phyloP scores from a whole-genome alignment of 2,797 vertebrate genomes.

The Danio kyathit region DNA sequence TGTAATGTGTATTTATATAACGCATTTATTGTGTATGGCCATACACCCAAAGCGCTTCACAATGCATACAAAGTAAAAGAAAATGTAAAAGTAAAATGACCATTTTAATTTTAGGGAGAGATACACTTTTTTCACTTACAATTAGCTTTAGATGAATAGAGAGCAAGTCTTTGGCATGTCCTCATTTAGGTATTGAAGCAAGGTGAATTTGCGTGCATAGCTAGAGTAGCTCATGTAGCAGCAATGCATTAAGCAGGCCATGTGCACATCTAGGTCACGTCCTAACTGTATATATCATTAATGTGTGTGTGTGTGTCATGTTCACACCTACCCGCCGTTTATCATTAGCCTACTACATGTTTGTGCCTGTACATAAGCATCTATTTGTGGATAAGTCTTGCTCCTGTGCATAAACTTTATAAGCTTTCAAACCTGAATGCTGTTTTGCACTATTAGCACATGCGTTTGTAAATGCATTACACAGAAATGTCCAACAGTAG shows the following conservation, averaged over 20 bases:
- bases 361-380: background rate
- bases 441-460: background rate
- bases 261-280: slow-evolving; percentile 38
- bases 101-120: background rate
- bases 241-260: slow-evolving; percentile 16
- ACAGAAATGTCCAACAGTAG: background rate
- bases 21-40: too few relatives aligned
- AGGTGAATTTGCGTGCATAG: background rate
- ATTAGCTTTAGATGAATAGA: background rate
- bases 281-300: slow-evolving; percentile 36
- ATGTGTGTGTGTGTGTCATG: slow-evolving; percentile 16
- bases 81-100: background rate
- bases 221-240: background rate
- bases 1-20: too few relatives aligned
- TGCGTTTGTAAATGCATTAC: background rate
- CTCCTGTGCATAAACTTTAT: background rate
- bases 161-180: background rate
- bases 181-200: background rate
- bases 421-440: background rate
- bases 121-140: background rate
- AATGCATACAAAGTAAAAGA: too few relatives aligned
- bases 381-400: background rate
- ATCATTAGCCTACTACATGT: slow-evolving; percentile 9
- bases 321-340: slow-evolving; percentile 20
- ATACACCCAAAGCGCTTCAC: too few relatives aligned